phyloP scores from a whole-genome alignment of 2,888 invertebrate genomes.

The Xanthia icteritia region DNA sequence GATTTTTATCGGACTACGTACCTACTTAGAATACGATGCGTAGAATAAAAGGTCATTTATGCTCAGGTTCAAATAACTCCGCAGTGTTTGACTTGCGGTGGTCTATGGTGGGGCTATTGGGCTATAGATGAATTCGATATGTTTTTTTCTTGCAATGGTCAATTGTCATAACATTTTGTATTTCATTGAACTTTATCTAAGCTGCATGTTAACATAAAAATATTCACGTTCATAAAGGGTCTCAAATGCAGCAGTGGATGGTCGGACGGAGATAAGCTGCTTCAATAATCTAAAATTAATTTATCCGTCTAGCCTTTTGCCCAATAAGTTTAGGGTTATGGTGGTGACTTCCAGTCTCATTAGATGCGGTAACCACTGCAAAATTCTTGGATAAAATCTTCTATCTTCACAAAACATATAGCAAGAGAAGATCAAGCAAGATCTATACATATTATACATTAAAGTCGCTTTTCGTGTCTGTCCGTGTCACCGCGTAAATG shows the following conservation, averaged over 20 bases:
- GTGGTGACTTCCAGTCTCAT: background rate
- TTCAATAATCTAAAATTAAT: background rate
- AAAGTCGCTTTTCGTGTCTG: too few species aligned
- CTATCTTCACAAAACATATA: too few species aligned
- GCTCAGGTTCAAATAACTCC: conserved; percentile 56
- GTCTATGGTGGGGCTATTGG: background rate
- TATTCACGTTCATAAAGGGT: too few species aligned
- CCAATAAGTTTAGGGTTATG: background rate
- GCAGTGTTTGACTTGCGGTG: conserved; percentile 31
- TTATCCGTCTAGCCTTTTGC: background rate
- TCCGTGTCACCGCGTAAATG: too few species aligned
- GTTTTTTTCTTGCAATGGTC: background rate
- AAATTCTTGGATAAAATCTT: background rate
- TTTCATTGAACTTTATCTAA: background rate
- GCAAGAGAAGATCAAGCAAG: too few species aligned
- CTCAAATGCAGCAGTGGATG: background rate
- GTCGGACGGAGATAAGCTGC: background rate
- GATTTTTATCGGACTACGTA: conserved; percentile 57
- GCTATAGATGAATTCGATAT: background rate
- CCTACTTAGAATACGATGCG: conserved; percentile 22
- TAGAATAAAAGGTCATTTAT: conserved; percentile 48
- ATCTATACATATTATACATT: too few species aligned
- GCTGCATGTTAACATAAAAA: background rate
- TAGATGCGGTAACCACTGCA: background rate
- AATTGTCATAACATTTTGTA: background rate